Conservation (phyloP, 92 coral and sea anemone species). For the Meandrina meandrites region DNA sequence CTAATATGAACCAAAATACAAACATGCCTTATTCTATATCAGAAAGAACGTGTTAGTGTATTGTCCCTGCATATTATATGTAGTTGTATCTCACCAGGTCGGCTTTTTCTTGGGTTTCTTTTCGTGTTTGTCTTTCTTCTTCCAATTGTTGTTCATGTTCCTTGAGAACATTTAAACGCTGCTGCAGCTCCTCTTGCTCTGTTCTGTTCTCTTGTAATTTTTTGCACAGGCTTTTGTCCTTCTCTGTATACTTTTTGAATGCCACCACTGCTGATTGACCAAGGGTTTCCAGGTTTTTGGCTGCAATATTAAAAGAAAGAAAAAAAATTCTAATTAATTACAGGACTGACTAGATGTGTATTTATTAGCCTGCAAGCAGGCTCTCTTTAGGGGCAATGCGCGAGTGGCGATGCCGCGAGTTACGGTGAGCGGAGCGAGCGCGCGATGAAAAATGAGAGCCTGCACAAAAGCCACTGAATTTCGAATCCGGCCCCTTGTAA, state of each 20-base stretch:
- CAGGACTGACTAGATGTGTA: neutral
- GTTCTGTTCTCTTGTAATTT: slow-evolving; percentile 61
- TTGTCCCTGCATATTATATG: too few species aligned
- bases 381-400: too few species aligned
- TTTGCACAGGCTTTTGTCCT: slow-evolving; percentile 60
- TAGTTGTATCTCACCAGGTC: slow-evolving; percentile 53
- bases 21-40: too few species aligned
- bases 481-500: too few species aligned
- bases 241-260: slow-evolving; percentile 63
- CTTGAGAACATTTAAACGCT: slow-evolving; percentile 65
- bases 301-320: slow-evolving; percentile 23
- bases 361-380: too few species aligned
- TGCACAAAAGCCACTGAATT: too few species aligned
- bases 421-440: too few species aligned
- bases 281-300: slow-evolving; percentile 69
- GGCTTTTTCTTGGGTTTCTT: slow-evolving; percentile 63
- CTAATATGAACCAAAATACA: too few species aligned
- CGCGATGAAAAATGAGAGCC: too few species aligned
- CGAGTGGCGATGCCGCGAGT: too few species aligned
- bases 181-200: slow-evolving; percentile 77
- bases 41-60: too few species aligned
- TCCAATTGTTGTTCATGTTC: slow-evolving; percentile 64
- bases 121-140: slow-evolving; percentile 52
- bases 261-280: slow-evolving; percentile 75
- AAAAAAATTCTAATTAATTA: too few species aligned